phyloP scores from a whole-genome alignment of 2,113 vertebrate genomes.

The Periophthalmodon schlosseri region DNA sequence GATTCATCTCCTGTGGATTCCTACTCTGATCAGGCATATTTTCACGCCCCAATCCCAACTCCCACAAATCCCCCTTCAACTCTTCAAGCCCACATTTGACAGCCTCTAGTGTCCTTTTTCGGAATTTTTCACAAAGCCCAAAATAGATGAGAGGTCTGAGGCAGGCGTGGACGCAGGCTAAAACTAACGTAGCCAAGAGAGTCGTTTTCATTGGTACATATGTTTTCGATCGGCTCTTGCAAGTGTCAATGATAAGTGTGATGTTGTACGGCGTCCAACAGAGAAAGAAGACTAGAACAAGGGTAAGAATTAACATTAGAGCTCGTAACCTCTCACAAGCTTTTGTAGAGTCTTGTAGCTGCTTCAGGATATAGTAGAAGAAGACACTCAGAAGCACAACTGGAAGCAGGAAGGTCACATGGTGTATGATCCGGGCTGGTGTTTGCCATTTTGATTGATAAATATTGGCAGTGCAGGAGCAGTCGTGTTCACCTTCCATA shows the following conservation, averaged over 20 bases:
- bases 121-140: slow-evolving; percentile 77
- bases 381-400: slow-evolving; percentile 62
- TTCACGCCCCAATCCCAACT: slow-evolving; percentile 32
- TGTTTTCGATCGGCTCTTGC: slow-evolving; percentile 16
- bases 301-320: slow-evolving; percentile 62
- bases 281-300: slow-evolving; percentile 78
- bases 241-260: slow-evolving; percentile 73
- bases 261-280: slow-evolving; percentile 86
- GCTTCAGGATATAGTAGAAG: slow-evolving; percentile 65
- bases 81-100: slow-evolving; percentile 34
- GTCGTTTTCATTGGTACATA: slow-evolving; percentile 40
- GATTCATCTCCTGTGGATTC: slow-evolving; percentile 17
- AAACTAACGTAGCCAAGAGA: slow-evolving; percentile 59
- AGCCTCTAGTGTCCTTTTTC: slow-evolving; percentile 56
- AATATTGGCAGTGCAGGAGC: slow-evolving; percentile 51
- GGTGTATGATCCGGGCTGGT: slow-evolving; percentile 61
- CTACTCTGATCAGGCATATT: slow-evolving; percentile 14
- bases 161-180: slow-evolving; percentile 82
- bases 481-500: slow-evolving; percentile 34
- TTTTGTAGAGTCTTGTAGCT: slow-evolving; percentile 45
- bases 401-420: slow-evolving; percentile 76
- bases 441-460: slow-evolving; percentile 32
- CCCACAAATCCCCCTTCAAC: slow-evolving; percentile 52
- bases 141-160: slow-evolving; percentile 84
- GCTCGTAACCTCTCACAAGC: slow-evolving; percentile 60